phyloP scores from a whole-genome alignment of 2,797 vertebrate genomes.

The Vespertilio murinus region DNA sequence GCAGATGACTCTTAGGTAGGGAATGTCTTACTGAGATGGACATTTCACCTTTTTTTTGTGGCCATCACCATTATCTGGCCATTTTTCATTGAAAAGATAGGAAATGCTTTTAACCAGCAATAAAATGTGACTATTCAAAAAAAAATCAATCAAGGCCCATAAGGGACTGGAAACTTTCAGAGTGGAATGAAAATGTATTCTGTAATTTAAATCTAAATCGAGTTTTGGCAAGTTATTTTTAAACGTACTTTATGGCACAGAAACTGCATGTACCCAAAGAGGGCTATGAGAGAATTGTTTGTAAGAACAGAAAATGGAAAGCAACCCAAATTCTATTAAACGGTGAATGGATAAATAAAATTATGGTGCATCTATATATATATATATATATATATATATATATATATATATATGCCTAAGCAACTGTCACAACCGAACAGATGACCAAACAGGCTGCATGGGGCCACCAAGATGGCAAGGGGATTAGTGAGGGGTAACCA shows the following conservation, averaged over 20 bases:
- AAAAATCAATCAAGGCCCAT: neutral
- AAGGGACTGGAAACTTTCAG: neutral
- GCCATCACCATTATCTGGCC: neutral
- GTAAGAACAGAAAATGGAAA: slow-evolving; percentile 2
- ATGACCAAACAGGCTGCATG: too few species aligned
- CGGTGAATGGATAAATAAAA: neutral
- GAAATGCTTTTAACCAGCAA: neutral
- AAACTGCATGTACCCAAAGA: neutral
- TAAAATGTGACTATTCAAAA: neutral
- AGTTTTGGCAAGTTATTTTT: slow-evolving; percentile 6
- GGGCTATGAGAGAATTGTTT: neutral
- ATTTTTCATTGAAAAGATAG: neutral
- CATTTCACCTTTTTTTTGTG: neutral
- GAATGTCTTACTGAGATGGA: neutral
- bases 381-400: too few species aligned
- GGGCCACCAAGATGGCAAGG: too few species aligned
- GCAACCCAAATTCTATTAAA: neutral
- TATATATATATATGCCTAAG: too few species aligned
- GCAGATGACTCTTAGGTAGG: neutral
- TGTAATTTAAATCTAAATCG: slow-evolving; percentile 8
- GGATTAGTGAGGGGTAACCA: too few species aligned
- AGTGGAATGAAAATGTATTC: neutral
- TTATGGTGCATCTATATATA: neutral
- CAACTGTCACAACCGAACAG: too few species aligned
- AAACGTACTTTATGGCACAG: neutral